Evolutionary conservation across 2,113 vertebrate genomes (phyloP).

Genomic region (Smithornis capensis): DNA sequence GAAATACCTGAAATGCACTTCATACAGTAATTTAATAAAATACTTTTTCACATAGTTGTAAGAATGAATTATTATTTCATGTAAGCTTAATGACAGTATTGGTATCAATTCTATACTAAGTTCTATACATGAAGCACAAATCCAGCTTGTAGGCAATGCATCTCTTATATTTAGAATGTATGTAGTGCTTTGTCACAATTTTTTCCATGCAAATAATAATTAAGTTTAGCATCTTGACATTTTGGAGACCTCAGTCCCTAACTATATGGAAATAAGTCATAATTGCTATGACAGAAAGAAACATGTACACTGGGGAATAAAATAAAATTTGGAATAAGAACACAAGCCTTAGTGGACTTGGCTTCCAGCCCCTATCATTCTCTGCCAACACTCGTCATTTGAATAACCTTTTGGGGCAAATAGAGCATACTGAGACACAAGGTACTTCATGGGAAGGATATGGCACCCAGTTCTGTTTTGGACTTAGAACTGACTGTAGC

Average conservation of each 20-base stretch:
- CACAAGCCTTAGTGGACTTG: background rate
- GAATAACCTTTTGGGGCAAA: background rate
- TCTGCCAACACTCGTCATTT: background rate
- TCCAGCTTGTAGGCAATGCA: background rate
- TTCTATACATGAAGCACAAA: background rate
- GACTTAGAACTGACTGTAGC: background rate
- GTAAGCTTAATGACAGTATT: background rate
- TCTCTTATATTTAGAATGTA: background rate
- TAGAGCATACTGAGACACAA: background rate
- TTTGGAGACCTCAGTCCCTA: background rate
- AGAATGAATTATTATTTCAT: background rate
- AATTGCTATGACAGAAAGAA: background rate
- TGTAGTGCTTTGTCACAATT: background rate
- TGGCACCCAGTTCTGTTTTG: background rate
- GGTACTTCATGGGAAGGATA: background rate
- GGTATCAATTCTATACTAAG: background rate
- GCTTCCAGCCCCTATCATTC: background rate
- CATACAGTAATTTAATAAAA: background rate
- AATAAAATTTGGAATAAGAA: background rate
- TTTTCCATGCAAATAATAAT: background rate
- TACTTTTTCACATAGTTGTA: background rate
- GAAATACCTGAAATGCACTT: background rate
- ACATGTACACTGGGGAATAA: background rate
- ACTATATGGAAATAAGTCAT: background rate
- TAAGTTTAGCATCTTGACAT: background rate